Evolutionary conservation across 2,888 invertebrate genomes (phyloP).

Genomic region (Poecilobothrus nobilitatus): DNA sequence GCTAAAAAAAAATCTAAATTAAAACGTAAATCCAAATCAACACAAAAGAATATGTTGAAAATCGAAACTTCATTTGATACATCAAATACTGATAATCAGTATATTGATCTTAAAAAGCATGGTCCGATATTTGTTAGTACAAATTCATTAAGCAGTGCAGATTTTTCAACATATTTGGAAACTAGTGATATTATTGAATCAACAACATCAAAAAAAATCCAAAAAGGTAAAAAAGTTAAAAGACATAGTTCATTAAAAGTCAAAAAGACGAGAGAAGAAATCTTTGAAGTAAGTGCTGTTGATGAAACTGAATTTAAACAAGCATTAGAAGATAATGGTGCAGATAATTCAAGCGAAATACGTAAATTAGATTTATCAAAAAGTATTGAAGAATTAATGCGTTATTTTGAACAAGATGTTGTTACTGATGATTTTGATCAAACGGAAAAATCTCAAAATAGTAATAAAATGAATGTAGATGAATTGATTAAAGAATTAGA

Average conservation of each 20-base stretch:
- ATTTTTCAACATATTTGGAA: conserved; percentile 30
- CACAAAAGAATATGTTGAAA: neutral
- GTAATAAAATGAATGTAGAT: conserved; percentile 16
- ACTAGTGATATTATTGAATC: conserved; percentile 32
- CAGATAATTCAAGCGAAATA: conserved; percentile 20
- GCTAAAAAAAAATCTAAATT: neutral
- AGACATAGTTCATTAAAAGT: neutral
- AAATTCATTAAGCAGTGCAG: conserved; percentile 31
- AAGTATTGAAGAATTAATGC: conserved; percentile 33
- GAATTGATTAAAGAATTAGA: conserved; percentile 20
- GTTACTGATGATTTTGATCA: conserved; percentile 20
- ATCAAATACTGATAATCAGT: neutral
- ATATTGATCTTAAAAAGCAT: neutral
- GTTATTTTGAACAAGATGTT: conserved; percentile 36
- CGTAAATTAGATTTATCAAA: conserved; percentile 28
- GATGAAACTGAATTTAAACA: conserved; percentile 32
- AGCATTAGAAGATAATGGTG: conserved; percentile 30
- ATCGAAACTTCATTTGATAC: too few relatives aligned
- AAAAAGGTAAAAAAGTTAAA: neutral
- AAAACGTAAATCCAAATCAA: neutral
- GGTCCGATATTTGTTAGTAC: conserved; percentile 29
- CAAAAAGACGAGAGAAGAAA: conserved; percentile 30
- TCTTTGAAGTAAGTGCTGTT: conserved; percentile 32
- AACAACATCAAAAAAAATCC: conserved; percentile 23
- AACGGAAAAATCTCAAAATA: conserved; percentile 21